Percentiles rank a stretch among this genome's conserved stretches.
Evolutionary conservation across 2,113 vertebrate genomes (phyloP).

Genomic region (Romanogobio albipinnatus): DNA sequence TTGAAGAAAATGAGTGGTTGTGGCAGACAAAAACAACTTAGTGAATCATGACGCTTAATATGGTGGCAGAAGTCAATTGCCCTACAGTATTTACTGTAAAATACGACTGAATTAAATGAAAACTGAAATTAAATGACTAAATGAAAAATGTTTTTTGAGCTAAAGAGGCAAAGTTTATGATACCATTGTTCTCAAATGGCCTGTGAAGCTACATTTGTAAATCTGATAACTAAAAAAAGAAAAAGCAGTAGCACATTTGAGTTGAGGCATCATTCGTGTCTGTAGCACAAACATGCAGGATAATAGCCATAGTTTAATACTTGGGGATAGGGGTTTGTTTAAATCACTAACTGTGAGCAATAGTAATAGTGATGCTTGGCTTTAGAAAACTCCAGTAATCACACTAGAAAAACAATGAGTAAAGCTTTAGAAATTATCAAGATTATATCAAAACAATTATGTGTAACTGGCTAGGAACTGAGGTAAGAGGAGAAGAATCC

Average conservation of each 20-base stretch:
- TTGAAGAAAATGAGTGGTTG: background rate
- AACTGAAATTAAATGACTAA: no score
- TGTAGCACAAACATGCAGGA: background rate
- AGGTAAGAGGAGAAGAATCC: constrained; percentile 7
- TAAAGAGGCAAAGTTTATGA: background rate
- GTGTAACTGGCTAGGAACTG: background rate
- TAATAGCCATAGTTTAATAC: background rate
- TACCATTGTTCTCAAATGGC: no score
- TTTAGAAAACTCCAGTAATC: background rate
- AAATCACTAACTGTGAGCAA: constrained; percentile 7
- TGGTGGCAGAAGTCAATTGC: background rate
- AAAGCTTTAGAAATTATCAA: background rate
- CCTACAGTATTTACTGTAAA: background rate
- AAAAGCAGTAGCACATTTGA: background rate
- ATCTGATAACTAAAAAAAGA: background rate
- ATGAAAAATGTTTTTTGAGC: background rate
- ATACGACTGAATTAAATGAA: background rate
- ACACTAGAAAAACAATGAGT: background rate
- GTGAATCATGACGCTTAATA: background rate
- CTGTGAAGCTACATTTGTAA: no score
- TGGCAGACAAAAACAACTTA: background rate
- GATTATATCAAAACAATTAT: background rate
- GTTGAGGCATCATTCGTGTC: background rate
- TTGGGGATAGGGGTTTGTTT: background rate
- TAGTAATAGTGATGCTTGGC: constrained; percentile 5